These are phyloP conservation scores for Glyphotaelius pellucidus DNA, from an alignment of 2,888 invertebrate species.

Conservation along the genomic window DNA sequence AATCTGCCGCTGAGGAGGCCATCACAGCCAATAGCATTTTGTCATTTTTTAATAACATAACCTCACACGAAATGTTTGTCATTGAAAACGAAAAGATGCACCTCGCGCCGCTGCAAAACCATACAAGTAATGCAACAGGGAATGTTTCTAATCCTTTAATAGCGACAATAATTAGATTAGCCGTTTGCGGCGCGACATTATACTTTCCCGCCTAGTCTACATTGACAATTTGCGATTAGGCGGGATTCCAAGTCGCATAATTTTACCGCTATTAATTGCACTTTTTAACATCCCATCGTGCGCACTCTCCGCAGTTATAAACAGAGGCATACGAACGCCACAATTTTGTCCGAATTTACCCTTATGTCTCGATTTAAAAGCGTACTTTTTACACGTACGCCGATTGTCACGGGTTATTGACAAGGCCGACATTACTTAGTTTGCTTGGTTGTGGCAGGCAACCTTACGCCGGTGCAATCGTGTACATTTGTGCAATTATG, in stretches of 20 bases:
- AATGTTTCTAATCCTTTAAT: slow-evolving; percentile 36
- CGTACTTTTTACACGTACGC: neutral
- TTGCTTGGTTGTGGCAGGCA: neutral
- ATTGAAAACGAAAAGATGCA: slow-evolving; percentile 57
- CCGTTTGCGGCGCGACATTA: neutral
- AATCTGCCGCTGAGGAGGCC: slow-evolving; percentile 56
- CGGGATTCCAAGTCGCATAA: slow-evolving; percentile 28
- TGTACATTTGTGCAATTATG: neutral
- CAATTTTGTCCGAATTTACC: neutral
- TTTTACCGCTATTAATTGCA: slow-evolving; percentile 25
- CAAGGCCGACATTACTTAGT: neutral
- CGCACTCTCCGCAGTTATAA: neutral
- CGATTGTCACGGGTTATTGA: neutral
- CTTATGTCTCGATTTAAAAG: neutral
- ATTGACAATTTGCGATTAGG: neutral
- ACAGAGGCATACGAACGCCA: neutral
- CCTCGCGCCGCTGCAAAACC: slow-evolving; percentile 48
- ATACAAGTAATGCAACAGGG: slow-evolving; percentile 51
- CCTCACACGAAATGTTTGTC: slow-evolving; percentile 59
- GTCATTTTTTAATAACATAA: slow-evolving; percentile 62
- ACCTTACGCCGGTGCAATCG: neutral
- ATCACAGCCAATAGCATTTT: slow-evolving; percentile 59
- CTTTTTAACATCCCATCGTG: neutral
- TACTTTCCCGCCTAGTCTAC: neutral
- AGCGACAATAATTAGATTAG: slow-evolving; percentile 56